Percentiles rank a stretch among this genome's conserved stretches.
Conservation (phyloP, 2,797 vertebrate species). For the Eulemur rubriventer region DNA sequence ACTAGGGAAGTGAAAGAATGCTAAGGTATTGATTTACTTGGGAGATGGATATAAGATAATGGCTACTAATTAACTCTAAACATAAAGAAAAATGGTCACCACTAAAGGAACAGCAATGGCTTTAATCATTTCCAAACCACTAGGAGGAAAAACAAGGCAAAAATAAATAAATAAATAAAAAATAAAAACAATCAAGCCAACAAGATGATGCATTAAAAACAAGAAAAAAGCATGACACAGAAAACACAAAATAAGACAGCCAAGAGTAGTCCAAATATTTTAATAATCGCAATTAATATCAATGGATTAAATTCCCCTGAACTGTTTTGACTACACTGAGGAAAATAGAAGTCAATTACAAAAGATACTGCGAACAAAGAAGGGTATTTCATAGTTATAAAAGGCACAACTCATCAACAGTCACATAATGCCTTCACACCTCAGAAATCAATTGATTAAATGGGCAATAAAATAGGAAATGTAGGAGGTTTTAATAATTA, state of each 20-base stretch:
- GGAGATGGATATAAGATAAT: not conserved
- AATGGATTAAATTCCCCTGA: not conserved
- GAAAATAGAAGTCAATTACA: not conserved
- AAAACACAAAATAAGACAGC: not conserved
- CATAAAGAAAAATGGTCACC: not conserved
- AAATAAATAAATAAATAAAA: not conserved
- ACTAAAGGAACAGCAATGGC: not conserved
- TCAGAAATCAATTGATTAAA: conserved; percentile 20
- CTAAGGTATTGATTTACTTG: not conserved
- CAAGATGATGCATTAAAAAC: conserved; percentile 14
- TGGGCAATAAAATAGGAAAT: not conserved
- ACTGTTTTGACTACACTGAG: not conserved
- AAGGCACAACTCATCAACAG: not conserved
- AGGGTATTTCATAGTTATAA: not conserved
- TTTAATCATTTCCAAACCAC: not conserved
- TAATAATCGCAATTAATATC: conserved; percentile 3
- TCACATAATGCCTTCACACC: not conserved
- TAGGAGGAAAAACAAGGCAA: not conserved
- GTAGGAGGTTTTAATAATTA: not conserved
- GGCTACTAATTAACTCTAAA: not conserved
- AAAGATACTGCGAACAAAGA: not conserved
- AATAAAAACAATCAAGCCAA: not conserved
- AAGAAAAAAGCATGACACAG: not conserved
- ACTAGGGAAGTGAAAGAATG: not conserved
- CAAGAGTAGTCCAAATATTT: not conserved